These are phyloP conservation scores for Chaitophorus viminalis DNA, from an alignment of 2,888 invertebrate genomes.

Conservation along the genomic window DNA sequence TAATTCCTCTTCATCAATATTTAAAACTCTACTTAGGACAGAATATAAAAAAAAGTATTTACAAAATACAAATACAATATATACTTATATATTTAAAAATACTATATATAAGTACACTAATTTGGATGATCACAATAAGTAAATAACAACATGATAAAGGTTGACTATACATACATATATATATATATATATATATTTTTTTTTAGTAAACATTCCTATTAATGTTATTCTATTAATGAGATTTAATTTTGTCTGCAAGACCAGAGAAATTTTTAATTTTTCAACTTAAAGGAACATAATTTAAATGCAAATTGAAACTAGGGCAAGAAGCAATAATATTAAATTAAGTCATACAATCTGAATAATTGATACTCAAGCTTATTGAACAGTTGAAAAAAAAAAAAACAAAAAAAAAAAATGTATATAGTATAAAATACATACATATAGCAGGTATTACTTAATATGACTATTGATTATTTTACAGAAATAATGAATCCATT, in stretches of 20 bases:
- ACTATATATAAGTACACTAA: constrained; percentile 61
- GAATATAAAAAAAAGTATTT: constrained; percentile 62
- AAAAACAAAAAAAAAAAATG: constrained; percentile 8
- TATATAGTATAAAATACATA: constrained; percentile 9
- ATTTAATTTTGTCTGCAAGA: constrained; percentile 47
- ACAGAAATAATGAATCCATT: neutral
- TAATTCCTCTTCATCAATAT: constrained; percentile 53
- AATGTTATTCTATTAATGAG: constrained; percentile 54
- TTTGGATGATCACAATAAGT: constrained; percentile 62
- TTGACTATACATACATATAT: constrained; percentile 51
- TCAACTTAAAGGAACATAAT: constrained; percentile 50
- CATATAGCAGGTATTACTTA: neutral
- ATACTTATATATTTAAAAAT: constrained; percentile 55
- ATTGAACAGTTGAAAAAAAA: constrained; percentile 30
- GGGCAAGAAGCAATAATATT: constrained; percentile 44
- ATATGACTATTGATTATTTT: neutral
- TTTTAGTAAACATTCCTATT: constrained; percentile 59
- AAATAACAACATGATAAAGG: constrained; percentile 62
- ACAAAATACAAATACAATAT: constrained; percentile 62
- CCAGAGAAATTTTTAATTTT: constrained; percentile 37
- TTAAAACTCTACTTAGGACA: constrained; percentile 62
- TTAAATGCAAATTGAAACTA: constrained; percentile 54
- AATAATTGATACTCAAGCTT: constrained; percentile 55
- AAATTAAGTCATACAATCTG: constrained; percentile 30
- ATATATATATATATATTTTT: constrained; percentile 33